Conservation (phyloP, 1,140 invertebrate genomes). For the Cephus cinctus region DNA sequence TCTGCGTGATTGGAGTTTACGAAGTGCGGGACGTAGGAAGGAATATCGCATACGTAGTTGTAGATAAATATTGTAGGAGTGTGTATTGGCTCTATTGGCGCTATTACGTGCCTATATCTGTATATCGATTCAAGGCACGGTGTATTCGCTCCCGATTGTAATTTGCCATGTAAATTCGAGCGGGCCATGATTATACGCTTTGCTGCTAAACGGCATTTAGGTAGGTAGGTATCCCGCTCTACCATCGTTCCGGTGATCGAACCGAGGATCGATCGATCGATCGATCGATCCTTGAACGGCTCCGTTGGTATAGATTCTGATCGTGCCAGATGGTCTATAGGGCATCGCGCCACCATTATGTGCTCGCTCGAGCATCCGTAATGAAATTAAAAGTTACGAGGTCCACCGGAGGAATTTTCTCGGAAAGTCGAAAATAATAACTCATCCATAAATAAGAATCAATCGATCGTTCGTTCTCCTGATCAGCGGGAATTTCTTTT, state of each 20-base stretch:
- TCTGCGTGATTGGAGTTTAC: no score
- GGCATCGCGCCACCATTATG: conserved; percentile 36
- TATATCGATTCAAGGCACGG: no score
- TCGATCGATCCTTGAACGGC: no score
- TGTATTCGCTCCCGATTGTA: no score
- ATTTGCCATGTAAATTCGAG: conserved; percentile 39
- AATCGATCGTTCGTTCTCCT: no score
- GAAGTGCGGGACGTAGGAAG: background rate
- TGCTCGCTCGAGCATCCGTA: conserved; percentile 30
- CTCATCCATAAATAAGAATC: no score
- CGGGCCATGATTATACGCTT: conserved; percentile 26
- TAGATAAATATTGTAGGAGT: no score
- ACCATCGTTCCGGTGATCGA: conserved; percentile 28
- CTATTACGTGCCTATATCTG: no score
- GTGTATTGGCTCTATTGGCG: no score
- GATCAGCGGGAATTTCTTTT: no score
- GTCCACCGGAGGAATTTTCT: background rate
- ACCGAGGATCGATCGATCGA: conserved; percentile 25
- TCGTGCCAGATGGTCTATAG: conserved; percentile 49
- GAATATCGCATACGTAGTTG: no score
- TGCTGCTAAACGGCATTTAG: conserved; percentile 12
- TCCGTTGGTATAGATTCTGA: conserved; percentile 33
- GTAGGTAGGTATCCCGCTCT: conserved; percentile 14
- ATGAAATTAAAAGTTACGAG: conserved; percentile 40
- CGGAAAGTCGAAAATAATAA: no score